phyloP scores from a whole-genome alignment of 2,113 vertebrate genomes.

The Petroica traversi region DNA sequence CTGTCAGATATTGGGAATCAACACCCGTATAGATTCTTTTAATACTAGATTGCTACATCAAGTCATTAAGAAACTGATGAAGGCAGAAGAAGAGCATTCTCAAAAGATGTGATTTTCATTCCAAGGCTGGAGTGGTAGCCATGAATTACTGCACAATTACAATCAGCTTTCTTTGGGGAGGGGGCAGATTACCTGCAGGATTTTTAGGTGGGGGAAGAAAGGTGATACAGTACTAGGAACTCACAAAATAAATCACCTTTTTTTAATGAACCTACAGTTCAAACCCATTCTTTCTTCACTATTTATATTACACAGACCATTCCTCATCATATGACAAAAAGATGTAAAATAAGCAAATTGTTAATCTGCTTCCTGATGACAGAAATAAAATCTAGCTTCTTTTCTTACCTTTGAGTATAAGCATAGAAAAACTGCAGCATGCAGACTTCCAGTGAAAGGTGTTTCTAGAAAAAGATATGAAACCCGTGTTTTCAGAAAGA shows the following conservation, averaged over 20 bases:
- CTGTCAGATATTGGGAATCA: neutral
- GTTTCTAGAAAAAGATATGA: conserved; percentile 82
- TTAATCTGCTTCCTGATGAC: neutral
- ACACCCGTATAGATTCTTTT: neutral
- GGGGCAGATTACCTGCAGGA: neutral
- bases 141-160: neutral
- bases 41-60: neutral
- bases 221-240: neutral
- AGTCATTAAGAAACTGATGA: neutral
- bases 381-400: neutral
- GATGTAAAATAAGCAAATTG: neutral
- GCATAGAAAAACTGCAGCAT: conserved; percentile 99
- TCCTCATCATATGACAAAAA: neutral
- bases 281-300: neutral
- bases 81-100: neutral
- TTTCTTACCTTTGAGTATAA: conserved; percentile 93
- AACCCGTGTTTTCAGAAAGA: neutral
- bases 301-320: neutral
- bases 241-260: neutral
- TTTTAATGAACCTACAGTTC: neutral
- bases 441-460: conserved; percentile 96
- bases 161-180: neutral
- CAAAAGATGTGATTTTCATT: neutral
- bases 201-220: neutral
- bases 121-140: neutral